These are phyloP conservation scores for Odontamblyopus lacepedii DNA, from an alignment of 2,797 vertebrate genomes.

Conservation along the genomic window DNA sequence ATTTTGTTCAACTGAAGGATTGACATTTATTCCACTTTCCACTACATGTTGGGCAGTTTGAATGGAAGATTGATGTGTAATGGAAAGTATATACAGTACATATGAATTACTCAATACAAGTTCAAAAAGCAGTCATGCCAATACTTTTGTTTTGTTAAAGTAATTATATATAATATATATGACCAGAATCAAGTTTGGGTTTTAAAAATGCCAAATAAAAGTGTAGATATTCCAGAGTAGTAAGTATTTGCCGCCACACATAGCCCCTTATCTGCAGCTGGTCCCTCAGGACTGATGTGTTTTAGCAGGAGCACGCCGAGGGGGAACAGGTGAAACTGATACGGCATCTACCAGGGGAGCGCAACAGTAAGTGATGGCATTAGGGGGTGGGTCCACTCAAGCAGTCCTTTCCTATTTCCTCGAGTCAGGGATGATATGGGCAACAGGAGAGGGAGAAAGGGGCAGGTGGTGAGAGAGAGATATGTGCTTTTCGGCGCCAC, in stretches of 20 bases:
- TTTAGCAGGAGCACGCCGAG: conserved; percentile 28
- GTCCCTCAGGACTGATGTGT: conserved; percentile 40
- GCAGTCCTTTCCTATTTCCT: conserved; percentile 43
- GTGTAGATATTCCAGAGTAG: neutral
- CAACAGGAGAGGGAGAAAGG: conserved; percentile 23
- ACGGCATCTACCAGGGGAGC: conserved; percentile 54
- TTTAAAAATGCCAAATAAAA: neutral
- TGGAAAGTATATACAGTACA: too few relatives aligned
- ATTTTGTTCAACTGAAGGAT: neutral
- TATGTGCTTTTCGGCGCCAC: conserved; percentile 50
- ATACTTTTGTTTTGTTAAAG: too few relatives aligned
- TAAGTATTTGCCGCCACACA: conserved; percentile 30
- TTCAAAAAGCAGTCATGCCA: too few relatives aligned
- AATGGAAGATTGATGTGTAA: too few relatives aligned
- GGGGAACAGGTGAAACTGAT: conserved; percentile 52
- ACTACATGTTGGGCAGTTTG: too few relatives aligned
- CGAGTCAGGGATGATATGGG: conserved; percentile 54
- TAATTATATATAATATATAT: too few relatives aligned
- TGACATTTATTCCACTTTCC: too few relatives aligned
- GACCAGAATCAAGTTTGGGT: neutral
- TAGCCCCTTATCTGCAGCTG: conserved; percentile 38
- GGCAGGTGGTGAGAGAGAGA: conserved; percentile 69
- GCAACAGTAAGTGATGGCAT: conserved; percentile 64
- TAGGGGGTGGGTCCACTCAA: conserved; percentile 53
- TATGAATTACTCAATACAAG: too few relatives aligned